Conservation (phyloP, 2,888 invertebrate genomes). For the Steinernema scapterisci region DNA sequence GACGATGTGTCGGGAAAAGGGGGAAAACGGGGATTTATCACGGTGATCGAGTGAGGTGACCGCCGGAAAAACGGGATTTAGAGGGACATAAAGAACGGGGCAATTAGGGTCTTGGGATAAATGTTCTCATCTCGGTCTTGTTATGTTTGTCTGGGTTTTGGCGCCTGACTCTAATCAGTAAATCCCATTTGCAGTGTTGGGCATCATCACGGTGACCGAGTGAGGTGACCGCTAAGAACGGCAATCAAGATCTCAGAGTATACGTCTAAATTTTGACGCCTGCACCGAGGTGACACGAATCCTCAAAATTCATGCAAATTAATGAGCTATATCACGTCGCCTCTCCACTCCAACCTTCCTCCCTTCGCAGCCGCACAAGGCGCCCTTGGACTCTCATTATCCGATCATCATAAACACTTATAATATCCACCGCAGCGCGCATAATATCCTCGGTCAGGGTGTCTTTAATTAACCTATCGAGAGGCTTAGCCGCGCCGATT, state of each 20-base stretch:
- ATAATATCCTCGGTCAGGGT: constrained; percentile 29
- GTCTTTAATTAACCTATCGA: constrained; percentile 33
- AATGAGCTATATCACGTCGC: constrained; percentile 6
- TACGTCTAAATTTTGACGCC: no score
- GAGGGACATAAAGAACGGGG: no score
- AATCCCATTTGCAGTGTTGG: no score
- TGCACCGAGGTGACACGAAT: no score
- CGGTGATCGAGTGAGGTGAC: not conserved
- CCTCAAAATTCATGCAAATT: constrained; percentile 17
- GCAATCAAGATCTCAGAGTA: no score
- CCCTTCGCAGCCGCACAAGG: not conserved
- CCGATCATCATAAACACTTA: constrained; percentile 30
- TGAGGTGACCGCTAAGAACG: no score
- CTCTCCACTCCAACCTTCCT: no score
- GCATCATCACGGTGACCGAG: not conserved
- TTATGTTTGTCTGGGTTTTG: no score
- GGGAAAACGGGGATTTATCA: not conserved
- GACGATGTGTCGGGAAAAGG: not conserved
- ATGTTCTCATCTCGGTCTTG: no score
- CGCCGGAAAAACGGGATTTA: no score
- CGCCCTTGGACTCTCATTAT: constrained; percentile 28
- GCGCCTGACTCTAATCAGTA: no score
- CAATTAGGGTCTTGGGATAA: no score
- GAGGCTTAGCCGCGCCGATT: constrained; percentile 32
- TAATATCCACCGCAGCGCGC: constrained; percentile 32